Conservation (phyloP, 2,113 vertebrate genomes). For the Aptenodytes patagonicus region DNA sequence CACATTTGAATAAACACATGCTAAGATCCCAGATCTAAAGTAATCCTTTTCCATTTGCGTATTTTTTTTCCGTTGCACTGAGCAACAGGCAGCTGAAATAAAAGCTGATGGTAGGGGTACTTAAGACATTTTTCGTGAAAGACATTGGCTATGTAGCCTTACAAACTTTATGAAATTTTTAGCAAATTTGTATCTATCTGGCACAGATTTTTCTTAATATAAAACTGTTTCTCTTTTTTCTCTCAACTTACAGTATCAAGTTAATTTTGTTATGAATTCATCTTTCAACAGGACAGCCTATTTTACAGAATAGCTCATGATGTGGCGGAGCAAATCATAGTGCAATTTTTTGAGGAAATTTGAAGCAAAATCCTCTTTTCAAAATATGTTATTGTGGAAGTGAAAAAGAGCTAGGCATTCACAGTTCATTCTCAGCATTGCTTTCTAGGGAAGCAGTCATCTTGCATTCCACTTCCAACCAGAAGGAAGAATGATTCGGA, state of each 20-base stretch:
- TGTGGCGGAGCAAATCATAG: neutral
- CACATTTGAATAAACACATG: neutral
- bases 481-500: conserved; percentile 59
- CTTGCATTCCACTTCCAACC: conserved; percentile 52
- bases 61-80: neutral
- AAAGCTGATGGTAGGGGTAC: neutral
- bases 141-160: neutral
- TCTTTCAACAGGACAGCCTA: neutral
- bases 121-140: neutral
- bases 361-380: neutral
- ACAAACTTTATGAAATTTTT: neutral
- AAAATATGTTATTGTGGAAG: neutral
- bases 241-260: neutral
- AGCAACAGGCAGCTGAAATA: neutral
- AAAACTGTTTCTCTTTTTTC: neutral
- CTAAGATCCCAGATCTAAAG: neutral
- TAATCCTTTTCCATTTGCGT: neutral
- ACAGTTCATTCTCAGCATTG: conserved; percentile 18
- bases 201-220: neutral
- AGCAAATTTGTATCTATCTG: neutral
- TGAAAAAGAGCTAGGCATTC: conserved; percentile 12
- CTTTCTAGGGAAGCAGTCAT: conserved; percentile 61
- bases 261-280: neutral
- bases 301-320: neutral
- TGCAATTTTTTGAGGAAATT: neutral